Conservation (phyloP, 2,113 vertebrate genomes). For the Turnix velox region DNA sequence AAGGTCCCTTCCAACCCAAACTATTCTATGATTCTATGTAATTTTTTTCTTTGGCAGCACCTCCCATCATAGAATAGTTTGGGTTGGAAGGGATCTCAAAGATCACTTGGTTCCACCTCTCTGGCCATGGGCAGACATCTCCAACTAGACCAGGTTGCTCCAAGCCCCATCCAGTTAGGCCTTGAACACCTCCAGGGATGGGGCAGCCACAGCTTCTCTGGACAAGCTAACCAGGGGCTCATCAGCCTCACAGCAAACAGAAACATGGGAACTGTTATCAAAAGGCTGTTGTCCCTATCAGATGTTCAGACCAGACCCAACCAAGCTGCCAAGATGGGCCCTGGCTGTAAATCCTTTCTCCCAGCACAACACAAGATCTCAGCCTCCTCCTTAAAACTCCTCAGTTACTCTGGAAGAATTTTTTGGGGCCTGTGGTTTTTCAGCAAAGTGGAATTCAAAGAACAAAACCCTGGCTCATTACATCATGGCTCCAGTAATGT, state of each 20-base stretch:
- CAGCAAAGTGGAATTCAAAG: constrained; percentile 32
- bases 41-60: not conserved
- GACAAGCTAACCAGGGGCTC: no score
- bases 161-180: no score
- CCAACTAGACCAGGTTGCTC: no score
- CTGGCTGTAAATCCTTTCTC: not conserved
- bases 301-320: not conserved
- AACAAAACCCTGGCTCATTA: constrained; percentile 44
- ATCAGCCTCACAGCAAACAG: not conserved
- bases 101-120: no score
- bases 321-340: not conserved
- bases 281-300: not conserved
- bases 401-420: not conserved
- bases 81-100: no score
- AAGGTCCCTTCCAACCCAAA: no score
- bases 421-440: constrained; percentile 37
- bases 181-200: no score
- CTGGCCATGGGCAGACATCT: no score
- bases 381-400: not conserved
- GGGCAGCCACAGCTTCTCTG: no score
- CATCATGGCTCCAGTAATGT: constrained; percentile 44
- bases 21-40: no score
- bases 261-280: not conserved
- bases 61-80: no score
- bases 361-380: not conserved